A percentile compares a stretch with the other conserved stretches of the same genome.
phyloP scores from a whole-genome alignment of 2,888 invertebrate species.

The Girardia tigrina region DNA sequence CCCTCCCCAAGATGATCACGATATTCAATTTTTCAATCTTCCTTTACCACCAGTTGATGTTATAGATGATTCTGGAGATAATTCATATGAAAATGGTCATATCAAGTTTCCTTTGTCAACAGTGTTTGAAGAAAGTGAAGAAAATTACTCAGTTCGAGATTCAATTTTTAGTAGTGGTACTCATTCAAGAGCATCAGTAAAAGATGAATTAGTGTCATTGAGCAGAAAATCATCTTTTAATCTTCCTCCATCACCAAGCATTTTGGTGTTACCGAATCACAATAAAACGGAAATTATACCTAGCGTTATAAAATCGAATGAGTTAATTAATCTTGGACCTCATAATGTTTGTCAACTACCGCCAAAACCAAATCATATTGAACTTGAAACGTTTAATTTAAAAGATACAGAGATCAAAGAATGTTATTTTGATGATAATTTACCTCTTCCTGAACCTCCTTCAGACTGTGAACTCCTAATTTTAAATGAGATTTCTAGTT shows the following conservation, averaged over 20 bases:
- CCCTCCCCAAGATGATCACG: background rate
- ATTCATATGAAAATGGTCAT: background rate
- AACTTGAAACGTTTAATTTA: background rate
- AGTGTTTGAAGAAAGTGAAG: conserved; percentile 4
- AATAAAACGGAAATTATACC: background rate
- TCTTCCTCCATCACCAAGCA: background rate
- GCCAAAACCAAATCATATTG: background rate
- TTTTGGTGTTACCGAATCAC: background rate
- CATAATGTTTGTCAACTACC: background rate
- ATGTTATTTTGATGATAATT: background rate
- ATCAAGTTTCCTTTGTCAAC: background rate
- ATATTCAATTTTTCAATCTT: background rate
- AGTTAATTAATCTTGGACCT: no score
- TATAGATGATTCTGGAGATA: background rate
- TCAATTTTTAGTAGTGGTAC: conserved; percentile 10
- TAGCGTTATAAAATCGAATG: background rate
- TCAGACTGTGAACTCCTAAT: background rate
- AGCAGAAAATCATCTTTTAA: background rate
- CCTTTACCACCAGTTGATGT: background rate
- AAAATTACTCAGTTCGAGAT: background rate
- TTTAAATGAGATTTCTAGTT: background rate
- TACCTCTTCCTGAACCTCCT: background rate
- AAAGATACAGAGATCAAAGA: background rate
- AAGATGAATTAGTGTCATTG: background rate
- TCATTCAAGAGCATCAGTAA: background rate